Conservation (phyloP, 2,888 invertebrate genomes). For the Noctua comes region DNA sequence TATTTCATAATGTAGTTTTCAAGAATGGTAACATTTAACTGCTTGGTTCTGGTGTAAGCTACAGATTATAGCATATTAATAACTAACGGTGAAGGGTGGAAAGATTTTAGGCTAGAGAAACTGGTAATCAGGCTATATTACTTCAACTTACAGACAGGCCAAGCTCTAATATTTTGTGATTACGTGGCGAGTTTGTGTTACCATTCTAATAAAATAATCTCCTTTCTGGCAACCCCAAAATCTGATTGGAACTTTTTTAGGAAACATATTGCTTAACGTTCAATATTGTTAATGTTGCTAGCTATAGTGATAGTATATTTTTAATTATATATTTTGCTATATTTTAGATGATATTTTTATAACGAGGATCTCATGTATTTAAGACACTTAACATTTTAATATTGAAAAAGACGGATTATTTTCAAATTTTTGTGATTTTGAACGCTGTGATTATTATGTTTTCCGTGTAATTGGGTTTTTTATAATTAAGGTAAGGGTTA, state of each 20-base stretch:
- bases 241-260: conserved; percentile 77
- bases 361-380: conserved; percentile 82
- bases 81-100: background rate
- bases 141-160: background rate
- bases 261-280: conserved; percentile 87
- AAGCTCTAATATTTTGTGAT: conserved; percentile 27
- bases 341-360: conserved; percentile 85
- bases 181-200: conserved; percentile 31
- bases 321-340: conserved; percentile 84
- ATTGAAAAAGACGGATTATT: conserved; percentile 63
- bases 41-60: conserved; percentile 13
- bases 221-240: conserved; percentile 79
- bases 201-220: conserved; percentile 56
- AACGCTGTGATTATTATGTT: conserved; percentile 85
- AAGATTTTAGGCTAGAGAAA: conserved; percentile 5
- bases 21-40: conserved; percentile 51
- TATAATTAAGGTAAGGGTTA: conserved; percentile 68
- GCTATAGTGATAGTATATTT: conserved; percentile 82
- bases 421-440: conserved; percentile 77
- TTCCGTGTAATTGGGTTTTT: conserved; percentile 70
- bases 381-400: conserved; percentile 71
- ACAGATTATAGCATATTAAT: conserved; percentile 2
- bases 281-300: conserved; percentile 88
- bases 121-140: background rate
- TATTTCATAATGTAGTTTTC: conserved; percentile 65